Percentiles rank a stretch among this genome's conserved stretches.
These are phyloP conservation scores for Galago senegalensis DNA, from an alignment of 2,797 vertebrate genomes.

Conservation along the genomic window DNA sequence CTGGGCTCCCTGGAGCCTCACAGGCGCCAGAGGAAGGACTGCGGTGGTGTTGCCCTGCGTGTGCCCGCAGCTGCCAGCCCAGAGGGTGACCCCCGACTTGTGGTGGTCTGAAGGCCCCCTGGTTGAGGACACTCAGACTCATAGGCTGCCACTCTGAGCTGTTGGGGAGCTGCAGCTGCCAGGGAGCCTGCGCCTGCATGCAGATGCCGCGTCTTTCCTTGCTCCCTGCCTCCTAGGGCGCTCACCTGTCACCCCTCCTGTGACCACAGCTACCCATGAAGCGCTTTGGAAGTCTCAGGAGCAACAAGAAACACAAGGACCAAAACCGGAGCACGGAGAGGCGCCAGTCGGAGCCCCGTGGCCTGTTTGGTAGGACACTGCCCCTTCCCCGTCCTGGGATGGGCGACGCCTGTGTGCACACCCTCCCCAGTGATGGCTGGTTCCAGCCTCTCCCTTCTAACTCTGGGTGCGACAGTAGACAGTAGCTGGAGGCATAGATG, in stretches of 20 bases:
- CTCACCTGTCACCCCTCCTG: slow-evolving; percentile 77
- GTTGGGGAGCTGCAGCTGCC: neutral
- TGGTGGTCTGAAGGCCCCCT: fast-evolving
- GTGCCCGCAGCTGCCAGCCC: slow-evolving; percentile 3
- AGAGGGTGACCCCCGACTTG: fast-evolving
- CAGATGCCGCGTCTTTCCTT: neutral
- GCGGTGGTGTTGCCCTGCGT: neutral
- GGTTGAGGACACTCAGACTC: neutral
- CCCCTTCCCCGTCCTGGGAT: fast-evolving
- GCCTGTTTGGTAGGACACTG: slow-evolving; percentile 92
- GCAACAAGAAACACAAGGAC: slow-evolving; percentile 96
- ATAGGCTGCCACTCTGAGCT: neutral
- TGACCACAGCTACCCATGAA: slow-evolving; percentile 93
- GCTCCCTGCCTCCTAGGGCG: slow-evolving; percentile 74
- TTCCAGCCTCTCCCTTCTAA: neutral
- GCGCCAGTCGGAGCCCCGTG: slow-evolving; percentile 93
- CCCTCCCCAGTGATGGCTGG: neutral
- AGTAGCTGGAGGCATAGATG: neutral
- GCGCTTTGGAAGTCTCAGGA: slow-evolving; percentile 96
- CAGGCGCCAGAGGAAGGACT: neutral
- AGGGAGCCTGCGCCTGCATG: neutral
- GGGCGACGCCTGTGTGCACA: fast-evolving
- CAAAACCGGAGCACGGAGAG: slow-evolving; percentile 91
- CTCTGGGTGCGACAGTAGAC: neutral
- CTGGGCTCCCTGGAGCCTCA: neutral